phyloP scores from a whole-genome alignment of 2,113 vertebrate species.

The Trichechus manatus region DNA sequence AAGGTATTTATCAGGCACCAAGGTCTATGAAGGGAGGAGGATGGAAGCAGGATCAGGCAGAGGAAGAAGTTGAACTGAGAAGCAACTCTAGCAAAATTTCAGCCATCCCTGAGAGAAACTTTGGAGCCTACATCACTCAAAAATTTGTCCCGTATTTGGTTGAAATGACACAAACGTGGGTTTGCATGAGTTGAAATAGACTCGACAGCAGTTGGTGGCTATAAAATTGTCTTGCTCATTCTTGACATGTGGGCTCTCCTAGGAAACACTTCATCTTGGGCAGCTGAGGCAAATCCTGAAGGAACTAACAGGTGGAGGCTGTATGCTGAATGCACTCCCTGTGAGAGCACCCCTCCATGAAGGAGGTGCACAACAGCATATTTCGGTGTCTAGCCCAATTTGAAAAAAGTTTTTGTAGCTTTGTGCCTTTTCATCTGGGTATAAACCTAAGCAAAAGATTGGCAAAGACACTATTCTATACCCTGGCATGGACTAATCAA shows the following conservation, averaged over 20 bases:
- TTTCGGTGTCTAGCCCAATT: background rate
- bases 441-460: background rate
- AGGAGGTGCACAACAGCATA: rapidly evolving
- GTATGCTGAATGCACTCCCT: too few species aligned
- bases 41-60: too few species aligned
- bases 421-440: background rate
- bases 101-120: background rate
- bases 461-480: background rate
- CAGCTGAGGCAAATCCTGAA: background rate
- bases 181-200: too few species aligned
- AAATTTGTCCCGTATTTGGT: background rate
- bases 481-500: background rate
- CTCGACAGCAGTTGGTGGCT: too few species aligned
- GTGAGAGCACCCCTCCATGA: background rate
- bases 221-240: background rate
- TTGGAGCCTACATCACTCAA: background rate
- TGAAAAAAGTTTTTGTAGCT: background rate
- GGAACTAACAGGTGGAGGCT: too few species aligned
- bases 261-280: background rate
- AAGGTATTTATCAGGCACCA: background rate
- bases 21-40: rapidly evolving
- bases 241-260: background rate
- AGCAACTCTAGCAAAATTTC: background rate
- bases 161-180: background rate
- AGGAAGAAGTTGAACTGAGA: background rate